Percentiles rank a stretch among this genome's conserved stretches.
Conservation (phyloP, 2,113 vertebrate genomes). For the Lutjanus erythropterus region DNA sequence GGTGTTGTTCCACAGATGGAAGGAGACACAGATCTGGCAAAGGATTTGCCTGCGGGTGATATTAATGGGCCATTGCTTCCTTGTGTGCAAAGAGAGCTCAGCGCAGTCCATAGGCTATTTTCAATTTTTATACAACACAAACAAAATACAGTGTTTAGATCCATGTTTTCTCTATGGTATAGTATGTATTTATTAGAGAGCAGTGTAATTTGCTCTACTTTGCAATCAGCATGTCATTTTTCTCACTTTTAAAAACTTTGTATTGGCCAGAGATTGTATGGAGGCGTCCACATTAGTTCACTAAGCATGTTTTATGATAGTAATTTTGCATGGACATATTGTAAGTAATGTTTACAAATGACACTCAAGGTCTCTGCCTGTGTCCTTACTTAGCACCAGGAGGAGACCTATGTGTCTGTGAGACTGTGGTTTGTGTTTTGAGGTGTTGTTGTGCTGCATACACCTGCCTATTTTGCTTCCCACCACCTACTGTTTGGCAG, state of each 20-base stretch:
- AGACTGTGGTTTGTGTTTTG: conserved; percentile 23
- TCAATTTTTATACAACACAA: conserved; percentile 9
- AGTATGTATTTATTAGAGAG: not conserved
- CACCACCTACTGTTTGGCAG: conserved; percentile 71
- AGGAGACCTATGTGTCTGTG: conserved; percentile 18
- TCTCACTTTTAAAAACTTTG: not conserved
- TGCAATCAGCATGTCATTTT: not conserved
- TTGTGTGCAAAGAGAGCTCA: conserved; percentile 12
- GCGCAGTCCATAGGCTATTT: conserved; percentile 1
- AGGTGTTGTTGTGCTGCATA: conserved; percentile 46
- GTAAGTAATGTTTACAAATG: conserved; percentile 7
- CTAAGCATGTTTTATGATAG: not conserved
- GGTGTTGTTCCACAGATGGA: conserved; percentile 35
- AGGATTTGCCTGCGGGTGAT: conserved; percentile 40
- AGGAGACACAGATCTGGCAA: conserved; percentile 36
- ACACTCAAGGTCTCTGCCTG: not conserved
- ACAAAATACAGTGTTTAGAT: not conserved
- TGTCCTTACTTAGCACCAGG: conserved; percentile 15
- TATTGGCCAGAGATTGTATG: not conserved
- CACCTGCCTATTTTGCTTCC: conserved; percentile 36
- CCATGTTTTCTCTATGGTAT: not conserved
- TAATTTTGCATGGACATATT: not conserved
- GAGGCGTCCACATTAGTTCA: not conserved
- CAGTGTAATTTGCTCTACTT: not conserved
- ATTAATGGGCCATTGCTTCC: conserved; percentile 39